Percentiles rank a stretch among this genome's conserved stretches.
Conservation (phyloP, 1,140 invertebrate species). For the Eupeodes corollae region DNA sequence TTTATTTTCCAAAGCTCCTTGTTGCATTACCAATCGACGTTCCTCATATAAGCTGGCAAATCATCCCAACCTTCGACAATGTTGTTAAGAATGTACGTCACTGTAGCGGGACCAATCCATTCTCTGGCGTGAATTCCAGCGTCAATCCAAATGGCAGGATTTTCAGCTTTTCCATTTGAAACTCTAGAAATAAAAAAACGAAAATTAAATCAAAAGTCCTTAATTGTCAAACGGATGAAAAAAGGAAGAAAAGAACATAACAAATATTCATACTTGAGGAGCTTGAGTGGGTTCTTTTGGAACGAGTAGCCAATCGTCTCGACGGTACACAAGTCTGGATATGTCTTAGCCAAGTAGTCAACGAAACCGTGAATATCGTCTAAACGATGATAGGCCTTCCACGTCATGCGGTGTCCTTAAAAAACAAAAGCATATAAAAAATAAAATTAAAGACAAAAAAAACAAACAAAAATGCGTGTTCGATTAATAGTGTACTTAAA, state of each 20-base stretch:
- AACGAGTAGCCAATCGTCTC: slow-evolving; percentile 63
- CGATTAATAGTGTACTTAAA: not conserved
- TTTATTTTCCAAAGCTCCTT: too few species aligned
- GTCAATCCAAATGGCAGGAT: slow-evolving; percentile 53
- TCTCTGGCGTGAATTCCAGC: slow-evolving; percentile 81
- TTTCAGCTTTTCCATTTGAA: slow-evolving; percentile 47
- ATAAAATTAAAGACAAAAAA: slow-evolving; percentile 7
- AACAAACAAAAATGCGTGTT: not conserved
- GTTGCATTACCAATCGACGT: slow-evolving; percentile 56
- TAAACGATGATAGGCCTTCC: slow-evolving; percentile 65
- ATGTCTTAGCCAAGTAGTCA: slow-evolving; percentile 59
- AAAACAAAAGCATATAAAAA: slow-evolving; percentile 4
- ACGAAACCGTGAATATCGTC: slow-evolving; percentile 61
- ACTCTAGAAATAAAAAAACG: slow-evolving; percentile 41
- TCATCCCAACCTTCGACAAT: slow-evolving; percentile 59
- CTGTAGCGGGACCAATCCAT: slow-evolving; percentile 82
- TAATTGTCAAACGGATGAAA: not conserved
- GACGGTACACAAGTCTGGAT: slow-evolving; percentile 55
- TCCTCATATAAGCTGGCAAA: slow-evolving; percentile 55
- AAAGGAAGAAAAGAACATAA: not conserved
- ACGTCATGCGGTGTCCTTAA: slow-evolving; percentile 67
- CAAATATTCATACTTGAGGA: slow-evolving; percentile 40
- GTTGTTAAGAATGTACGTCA: slow-evolving; percentile 71
- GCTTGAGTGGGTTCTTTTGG: slow-evolving; percentile 60
- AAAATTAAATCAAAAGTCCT: not conserved